Conservation (phyloP, 1,140 invertebrate genomes). For the Drosophila varians region DNA sequence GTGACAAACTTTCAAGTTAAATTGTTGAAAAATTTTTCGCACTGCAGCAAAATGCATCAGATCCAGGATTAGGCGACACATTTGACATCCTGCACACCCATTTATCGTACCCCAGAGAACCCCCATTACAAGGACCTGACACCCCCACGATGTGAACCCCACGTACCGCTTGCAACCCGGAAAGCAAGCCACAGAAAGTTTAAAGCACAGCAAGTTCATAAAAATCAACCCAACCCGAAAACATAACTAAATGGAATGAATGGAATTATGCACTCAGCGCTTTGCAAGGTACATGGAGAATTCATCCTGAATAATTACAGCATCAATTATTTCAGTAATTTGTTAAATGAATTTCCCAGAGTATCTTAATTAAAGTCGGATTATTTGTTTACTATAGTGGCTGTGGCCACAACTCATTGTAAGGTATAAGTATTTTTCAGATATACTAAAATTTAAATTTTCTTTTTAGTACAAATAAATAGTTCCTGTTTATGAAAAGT, state of each 20-base stretch:
- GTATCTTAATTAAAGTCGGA: background rate
- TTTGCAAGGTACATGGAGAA: conserved; percentile 6
- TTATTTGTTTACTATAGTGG: background rate
- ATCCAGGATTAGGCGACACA: conserved; percentile 12
- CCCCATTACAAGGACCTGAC: background rate
- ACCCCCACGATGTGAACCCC: conserved; percentile 34
- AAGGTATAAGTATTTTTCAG: background rate
- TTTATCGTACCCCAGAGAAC: conserved; percentile 26
- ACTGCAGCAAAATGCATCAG: background rate
- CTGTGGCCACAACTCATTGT: background rate
- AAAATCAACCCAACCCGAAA: conserved; percentile 37
- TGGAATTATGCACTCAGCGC: conserved; percentile 19
- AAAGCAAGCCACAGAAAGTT: conserved; percentile 54
- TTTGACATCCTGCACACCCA: conserved; percentile 29
- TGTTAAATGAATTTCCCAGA: background rate
- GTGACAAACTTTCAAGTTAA: no score
- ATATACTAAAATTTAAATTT: background rate
- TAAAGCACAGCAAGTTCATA: conserved; percentile 51
- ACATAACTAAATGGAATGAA: conserved; percentile 43
- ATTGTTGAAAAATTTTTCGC: background rate
- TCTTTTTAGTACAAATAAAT: background rate
- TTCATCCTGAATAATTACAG: conserved; percentile 3
- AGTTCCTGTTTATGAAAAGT: background rate
- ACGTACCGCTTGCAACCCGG: conserved; percentile 53
- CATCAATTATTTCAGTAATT: background rate